Base-by-base conservation (phyloP, 2,797 vertebrate genomes). In the Toxotes lorentzi region DNA sequence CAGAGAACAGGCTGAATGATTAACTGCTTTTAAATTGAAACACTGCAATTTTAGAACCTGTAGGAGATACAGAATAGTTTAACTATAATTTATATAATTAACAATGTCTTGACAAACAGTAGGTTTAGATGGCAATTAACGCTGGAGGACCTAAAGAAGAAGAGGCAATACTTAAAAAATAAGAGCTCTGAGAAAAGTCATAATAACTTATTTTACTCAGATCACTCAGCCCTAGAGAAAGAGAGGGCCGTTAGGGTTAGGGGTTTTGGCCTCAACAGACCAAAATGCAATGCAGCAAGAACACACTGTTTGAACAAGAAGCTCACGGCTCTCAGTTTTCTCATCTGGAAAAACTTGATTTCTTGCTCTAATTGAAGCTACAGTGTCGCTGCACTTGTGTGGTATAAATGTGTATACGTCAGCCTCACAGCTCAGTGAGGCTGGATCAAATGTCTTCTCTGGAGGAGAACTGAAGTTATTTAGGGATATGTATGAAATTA, bases 281-380 rank as follows among this genome's bases (percentile, higher is more conserved):
- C 12, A 65, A 12, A 50, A 50, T 17, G 16, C 30, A 30, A 21
- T 5, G 1, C 9, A 67, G 35, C 16, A 0, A 50, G 41, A 58
- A 14, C 34, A 4, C 32, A 1, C 4, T 3, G 35, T 50, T 68
- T 57, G n/a, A 51, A 43, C 27, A 38, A 32, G 50, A 16, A 35
- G 34, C 17, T 40, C 38, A 16, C 30, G 30, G 7, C 21, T 40
- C 10, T n/a, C 13, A 13, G 4, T 53, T 50, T 63, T 14, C 45
- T 32, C 0, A 30, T 65, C 65, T 27, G 27, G 57, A 67, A 76
- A 67, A 81, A 68, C 41, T 4, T 19, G 11, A 21, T 47, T 35
- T 73, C 17, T 13, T 24, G 23, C 17, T 23, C n/a, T 17, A 27
- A 40, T 19, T 47, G 6, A 68, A 34, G 1, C 9, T 43, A 0